Evolutionary conservation across 2,888 invertebrate species (phyloP), one percentile per base, ranked within the genome.

Genomic region (Sesamia inferens): DNA sequence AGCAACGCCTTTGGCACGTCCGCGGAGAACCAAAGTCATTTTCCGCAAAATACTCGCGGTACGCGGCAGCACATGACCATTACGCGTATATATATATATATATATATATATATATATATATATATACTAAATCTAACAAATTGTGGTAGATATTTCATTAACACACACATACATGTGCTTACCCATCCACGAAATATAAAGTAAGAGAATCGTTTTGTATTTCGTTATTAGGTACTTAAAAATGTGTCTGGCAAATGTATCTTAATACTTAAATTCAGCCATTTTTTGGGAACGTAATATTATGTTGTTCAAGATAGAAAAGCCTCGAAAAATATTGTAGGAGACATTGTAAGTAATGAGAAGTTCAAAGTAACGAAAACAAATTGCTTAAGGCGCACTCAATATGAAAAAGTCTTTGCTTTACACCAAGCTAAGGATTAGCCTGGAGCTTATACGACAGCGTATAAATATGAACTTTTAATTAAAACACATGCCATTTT

Each of bases 321-420:
- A 24, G 54, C 51, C 24, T 82, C 66, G 47, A 69, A 75, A 47
- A 82, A 82, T 69, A 69, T 71, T 58, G 75, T 71, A 47, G 59
- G 64, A 76, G 83, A 82, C 76, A 76, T 83, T 79, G 84, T 83
- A 85, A 88, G 85, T 88, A 89, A 89, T 85, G 86, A 87, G 82
- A 85, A 81, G 78, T 89, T 87, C 83, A 87, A 87, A 85, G 84
- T 84, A 87, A 88, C 83, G 86, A 87, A 88, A 88, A 90, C 84
- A 88, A 89, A 90, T 90, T 89, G 87, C 87, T 88, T 85, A 82
- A 88, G 85, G 79, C 85, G 72, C 79, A 85, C 85, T 86, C 75
- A 71, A 85, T 84, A 85, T 87, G 85, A 78, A 77, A 89, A 90
- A 88, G 85, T 87, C 79, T 84, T 83, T 79, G 71, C 84, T 82